Evolutionary conservation across 2,113 vertebrate species (phyloP), one percentile per base, ranked within the genome.

Genomic region (Sinocyclocheilus grahami): DNA sequence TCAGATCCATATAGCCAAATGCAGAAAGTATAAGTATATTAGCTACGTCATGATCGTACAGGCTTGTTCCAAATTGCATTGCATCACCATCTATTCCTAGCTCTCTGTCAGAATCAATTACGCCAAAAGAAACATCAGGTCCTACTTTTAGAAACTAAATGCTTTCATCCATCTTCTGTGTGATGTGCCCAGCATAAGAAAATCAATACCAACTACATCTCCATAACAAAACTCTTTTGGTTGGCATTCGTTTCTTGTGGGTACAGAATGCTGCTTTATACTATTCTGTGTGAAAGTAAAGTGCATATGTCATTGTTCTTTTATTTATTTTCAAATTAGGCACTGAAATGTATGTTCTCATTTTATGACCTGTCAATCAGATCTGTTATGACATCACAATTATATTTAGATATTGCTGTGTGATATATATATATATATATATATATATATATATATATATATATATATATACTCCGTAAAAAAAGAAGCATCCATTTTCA

Each of bases 61-160:
- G 58, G 30, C 42, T 76, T 13, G 27, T 63, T 79, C 77, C 83
- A 85, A 87, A 87, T 76, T 81, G 69, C 77, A 87, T 85, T 89
- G 82, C 82, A 82, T 87, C 71, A 89, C 33, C 46, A 65, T 53
- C 78, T 83, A 89, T 88, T 90, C 91, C 90, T 91, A 87, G 88
- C 86, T 74, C 30, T 91, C 90, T 92, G 93, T 93, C 94, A 79
- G 30, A 78, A 89, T 85, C 87, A 91, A 93, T 94, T 92, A 93
- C 58, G 87, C 83, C 86, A 83, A 91, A 88, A 90, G 92, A 78
- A 69, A 89, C 92, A 89, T 91, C 85, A 82, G 78, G 69, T 85
- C 75, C 87, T 89, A 84, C 84, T 81, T 93, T 88, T 71, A 76
- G 86, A 90, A 90, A 85, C 87, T 55, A 74, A 90, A 91, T 90